Evolutionary conservation across 2,113 vertebrate genomes (phyloP), one percentile per base, ranked within the genome.

Genomic region (Sinocyclocheilus anophthalmus): DNA sequence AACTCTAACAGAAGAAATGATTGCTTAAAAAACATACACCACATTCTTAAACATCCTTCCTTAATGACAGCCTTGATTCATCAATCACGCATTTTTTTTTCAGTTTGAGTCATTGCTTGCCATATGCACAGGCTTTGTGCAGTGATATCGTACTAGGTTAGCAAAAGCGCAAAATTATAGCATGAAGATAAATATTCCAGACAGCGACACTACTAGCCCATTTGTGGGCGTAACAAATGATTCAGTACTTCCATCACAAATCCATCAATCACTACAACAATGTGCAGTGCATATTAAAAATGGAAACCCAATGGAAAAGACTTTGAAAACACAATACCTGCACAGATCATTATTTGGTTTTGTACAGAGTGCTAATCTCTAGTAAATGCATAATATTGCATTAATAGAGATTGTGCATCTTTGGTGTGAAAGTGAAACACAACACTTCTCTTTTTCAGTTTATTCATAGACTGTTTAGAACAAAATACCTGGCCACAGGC

Each of bases 361-460:
- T 75, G 72, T 45, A 48, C 22, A 24, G 5, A 16, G 12, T 75
- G 76, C 20, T 79, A 79, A 55, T 59, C 30, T 79, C 55, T 39
- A 24, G 5, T 65, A 20, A 81, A 45, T 61, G 55, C 39, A 50
- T 76, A 76, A n/a, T 76, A 78, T 22, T 50, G 59, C 45, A 69
- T 70, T 12, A 7, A 85, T 69, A 61, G 12, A 24, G 2, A 79
- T 70, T 65, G n/a, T 85, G 13, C 22, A 24, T 80, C 84, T 48
- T 76, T 84, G 45, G 57, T 81, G n/a, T 61, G 67, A 86, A 86
- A 80, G 48, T 81, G 84, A 86, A 86, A 86, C 84, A 86, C n/a
- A 30, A 57, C 77, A 86, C 84, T 72, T 86, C 76, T 59, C 77
- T 73, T 86, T 85, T 81, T 70, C 24, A 22, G 14, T 61, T 55